Conservation (phyloP, 2,797 vertebrate genomes). For the Muscicapa striata region DNA sequence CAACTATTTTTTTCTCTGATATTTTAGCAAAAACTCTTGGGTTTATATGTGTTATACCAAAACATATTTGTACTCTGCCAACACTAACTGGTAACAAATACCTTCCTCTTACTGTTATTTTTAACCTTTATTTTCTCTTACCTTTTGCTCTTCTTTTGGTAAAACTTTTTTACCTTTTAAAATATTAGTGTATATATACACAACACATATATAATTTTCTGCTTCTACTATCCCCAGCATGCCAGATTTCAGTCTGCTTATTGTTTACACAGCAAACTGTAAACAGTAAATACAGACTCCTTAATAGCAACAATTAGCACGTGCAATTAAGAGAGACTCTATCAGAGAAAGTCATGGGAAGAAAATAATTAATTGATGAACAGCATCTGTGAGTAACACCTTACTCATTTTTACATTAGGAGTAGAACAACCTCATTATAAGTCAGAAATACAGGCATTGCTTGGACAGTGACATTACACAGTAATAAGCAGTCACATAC, state of each 20-base stretch:
- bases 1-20: background rate
- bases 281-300: background rate
- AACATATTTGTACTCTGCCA: background rate
- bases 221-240: background rate
- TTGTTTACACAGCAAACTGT: background rate
- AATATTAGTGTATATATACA: background rate
- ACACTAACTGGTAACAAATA: background rate
- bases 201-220: accelerated
- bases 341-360: background rate
- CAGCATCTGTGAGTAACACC: background rate
- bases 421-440: background rate
- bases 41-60: background rate
- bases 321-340: background rate
- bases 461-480: background rate
- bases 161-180: background rate
- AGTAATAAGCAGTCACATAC: background rate
- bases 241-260: background rate
- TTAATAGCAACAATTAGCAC: background rate
- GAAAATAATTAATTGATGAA: background rate
- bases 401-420: background rate
- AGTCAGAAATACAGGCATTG: background rate
- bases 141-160: background rate
- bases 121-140: background rate
- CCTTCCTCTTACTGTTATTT: background rate
- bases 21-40: background rate